Base-by-base conservation (phyloP, 2,888 invertebrate genomes). In the Petrophora chlorosata region DNA sequence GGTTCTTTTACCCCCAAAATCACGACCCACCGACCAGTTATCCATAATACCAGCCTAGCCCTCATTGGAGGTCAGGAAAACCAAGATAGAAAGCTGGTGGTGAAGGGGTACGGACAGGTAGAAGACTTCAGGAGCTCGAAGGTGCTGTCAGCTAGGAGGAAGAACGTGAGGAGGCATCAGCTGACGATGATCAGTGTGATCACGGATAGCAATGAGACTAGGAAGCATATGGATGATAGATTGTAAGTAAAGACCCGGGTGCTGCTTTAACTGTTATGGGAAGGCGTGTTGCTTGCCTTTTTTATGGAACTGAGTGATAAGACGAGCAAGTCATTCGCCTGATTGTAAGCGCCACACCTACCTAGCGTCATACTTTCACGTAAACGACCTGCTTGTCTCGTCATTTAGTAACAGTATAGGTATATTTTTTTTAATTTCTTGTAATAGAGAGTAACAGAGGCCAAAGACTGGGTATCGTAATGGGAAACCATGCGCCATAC, bases 201-300 rank as follows among this genome's bases (percentile, higher is more conserved):
- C 2, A 81, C 80, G 0, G 89, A 89, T 17, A 85, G 80, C 42
- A 87, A 88, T 43, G 81, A 84, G 0, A 88, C 88, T 0, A 73
- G 72, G 10, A 53, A 69, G 0, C 88, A 89, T 64, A 61, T 89
- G 74, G 73, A 73, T 54, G 88, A 89, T 49, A 70, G 88, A 67
- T 48, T 87, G 89, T 88, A 61, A 81, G 86, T 79, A 64, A 12
- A n/a, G n/a, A n/a, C n/a, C n/a, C n/a, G n/a, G n/a, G n/a, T n/a
- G n/a, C n/a, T n/a, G n/a, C n/a, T n/a, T n/a, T n/a, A n/a, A n/a
- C n/a, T n/a, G n/a, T n/a, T n/a, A n/a, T n/a, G n/a, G n/a, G n/a
- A n/a, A n/a, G n/a, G n/a, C n/a, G n/a, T n/a, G n/a, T n/a, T n/a
- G n/a, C n/a, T n/a, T n/a, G n/a, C n/a, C n/a, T n/a, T n/a, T n/a